phyloP scores from a whole-genome alignment of 2,113 vertebrate species.

The Phalacrocorax pelagicus region DNA sequence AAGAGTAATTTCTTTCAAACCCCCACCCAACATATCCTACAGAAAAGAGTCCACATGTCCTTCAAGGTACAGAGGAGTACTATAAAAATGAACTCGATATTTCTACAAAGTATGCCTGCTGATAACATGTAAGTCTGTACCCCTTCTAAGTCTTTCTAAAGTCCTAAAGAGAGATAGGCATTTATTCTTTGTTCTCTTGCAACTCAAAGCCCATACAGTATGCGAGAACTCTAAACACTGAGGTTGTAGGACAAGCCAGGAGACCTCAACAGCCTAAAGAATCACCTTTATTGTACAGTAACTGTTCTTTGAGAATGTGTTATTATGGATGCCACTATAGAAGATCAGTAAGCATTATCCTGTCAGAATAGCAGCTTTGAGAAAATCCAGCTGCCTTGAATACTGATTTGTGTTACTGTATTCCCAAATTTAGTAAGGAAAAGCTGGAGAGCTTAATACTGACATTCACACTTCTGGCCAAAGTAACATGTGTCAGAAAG shows the following conservation, averaged over 20 bases:
- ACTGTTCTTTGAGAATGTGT: constrained; percentile 29
- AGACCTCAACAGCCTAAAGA: constrained; percentile 16
- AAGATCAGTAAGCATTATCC: constrained; percentile 59
- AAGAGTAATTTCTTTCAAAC: background rate
- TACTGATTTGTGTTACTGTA: constrained; percentile 10
- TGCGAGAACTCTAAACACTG: background rate
- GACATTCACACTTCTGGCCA: background rate
- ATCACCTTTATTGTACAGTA: constrained; percentile 37
- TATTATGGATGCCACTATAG: background rate
- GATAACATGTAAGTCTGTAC: background rate
- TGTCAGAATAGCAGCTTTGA: constrained; percentile 48
- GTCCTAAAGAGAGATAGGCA: background rate
- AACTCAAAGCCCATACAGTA: background rate
- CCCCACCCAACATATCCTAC: background rate
- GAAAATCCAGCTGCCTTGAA: constrained; percentile 50
- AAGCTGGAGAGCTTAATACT: background rate
- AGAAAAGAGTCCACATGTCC: background rate
- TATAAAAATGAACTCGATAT: background rate
- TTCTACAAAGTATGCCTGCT: background rate
- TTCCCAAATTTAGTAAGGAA: constrained; percentile 21
- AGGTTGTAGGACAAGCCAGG: constrained; percentile 7
- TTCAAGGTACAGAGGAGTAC: background rate
- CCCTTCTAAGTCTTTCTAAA: background rate
- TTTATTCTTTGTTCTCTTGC: background rate
- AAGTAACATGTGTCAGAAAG: background rate